Evolutionary conservation across 2,888 invertebrate genomes (phyloP), one percentile per base, ranked within the genome.

Genomic region (Lasioglossum villosulum): DNA sequence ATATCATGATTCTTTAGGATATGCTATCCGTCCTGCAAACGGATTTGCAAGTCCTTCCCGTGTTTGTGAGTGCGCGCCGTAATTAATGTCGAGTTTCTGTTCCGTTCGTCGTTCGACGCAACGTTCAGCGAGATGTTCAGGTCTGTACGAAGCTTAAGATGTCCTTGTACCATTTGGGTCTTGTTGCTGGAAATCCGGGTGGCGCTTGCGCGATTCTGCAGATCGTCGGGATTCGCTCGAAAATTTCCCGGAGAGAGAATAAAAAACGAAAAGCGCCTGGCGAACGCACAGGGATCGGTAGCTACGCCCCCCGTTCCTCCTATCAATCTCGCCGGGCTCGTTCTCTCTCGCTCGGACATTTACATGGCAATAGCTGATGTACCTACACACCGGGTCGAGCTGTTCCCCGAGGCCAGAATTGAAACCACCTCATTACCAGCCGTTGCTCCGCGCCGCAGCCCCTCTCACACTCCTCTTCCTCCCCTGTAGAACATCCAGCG

Each of bases 381-480:
- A 90, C 84, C 88, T 89, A 86, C 89, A 91, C 91, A 88, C 82
- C 82, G 82, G 86, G 66, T 72, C 88, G 88, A 88, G 91, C 87
- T 88, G 87, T 91, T 93, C 95, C 95, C 92, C 90, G 93, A 92
- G 95, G 95, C 93, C 92, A 91, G 95, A 95, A 95, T 95, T 94
- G 95, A 95, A 95, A 95, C 94, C 94, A 94, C 94, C 94, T 95
- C 95, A 94, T 95, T 95, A 95, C 94, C 90, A 85, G 81, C 87
- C 85, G 72, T 42, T 80, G 82, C 63, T 68, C 77, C 63, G 30
- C 30, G 30, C 30, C 63, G 63, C 63, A 27, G 4, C 63, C 30
- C 63, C 63, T 63, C 30, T 16, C 59, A 14, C 59, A 5, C 59
- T 27, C 27, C 27, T 14, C n/a, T 3, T 8, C 56, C 27, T 1